Evolutionary conservation across 2,797 vertebrate genomes (phyloP), one percentile per base, ranked within the genome.

Genomic region (Xenentodon cancila): DNA sequence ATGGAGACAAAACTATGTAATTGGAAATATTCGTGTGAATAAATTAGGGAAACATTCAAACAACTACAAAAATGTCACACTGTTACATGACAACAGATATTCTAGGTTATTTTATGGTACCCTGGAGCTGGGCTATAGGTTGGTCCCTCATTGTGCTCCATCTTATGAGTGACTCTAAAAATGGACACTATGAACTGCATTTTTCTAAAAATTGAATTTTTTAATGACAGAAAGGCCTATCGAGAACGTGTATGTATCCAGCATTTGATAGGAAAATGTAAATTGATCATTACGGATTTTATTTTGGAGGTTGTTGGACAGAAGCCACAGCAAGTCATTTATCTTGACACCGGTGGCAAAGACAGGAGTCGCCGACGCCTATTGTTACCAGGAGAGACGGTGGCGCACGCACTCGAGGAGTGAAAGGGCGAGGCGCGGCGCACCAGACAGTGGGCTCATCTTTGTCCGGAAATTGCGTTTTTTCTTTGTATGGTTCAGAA

Each of bases 401-500:
- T 80, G 83, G 81, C 77, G 75, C 80, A 75, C 80, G 54, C 59
- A 60, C 67, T 53, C 77, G 55, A 59, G 30, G 74, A 59, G 75
- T 70, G 70, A 90, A 92, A 92, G 92, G 92, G 92, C 91, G 92
- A 88, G 93, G 92, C 91, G 86, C 81, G 79, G 34, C 72, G 75
- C 80, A 18, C 40, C 61, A 73, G 67, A 71, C 64, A 54, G 70
- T 8, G 68, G 52, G 48, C 72, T 69, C 76, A 50, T 71, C 71
- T 89, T 88, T 89, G 83, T 89, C 87, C 80, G 40, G 37, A 40
- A 15, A 48, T 48, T 15, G 13, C 47, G 43, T 16, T 15, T 42
- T 21, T 18, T 16, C 3, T 8, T 40, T 40, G 12, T 40, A 15
- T 18, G 18, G n/a, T 49, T 61, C 13, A 43, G n/a, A 21, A 21